Base-by-base conservation (phyloP, 2,888 invertebrate species). In the Fragum whitleyi region DNA sequence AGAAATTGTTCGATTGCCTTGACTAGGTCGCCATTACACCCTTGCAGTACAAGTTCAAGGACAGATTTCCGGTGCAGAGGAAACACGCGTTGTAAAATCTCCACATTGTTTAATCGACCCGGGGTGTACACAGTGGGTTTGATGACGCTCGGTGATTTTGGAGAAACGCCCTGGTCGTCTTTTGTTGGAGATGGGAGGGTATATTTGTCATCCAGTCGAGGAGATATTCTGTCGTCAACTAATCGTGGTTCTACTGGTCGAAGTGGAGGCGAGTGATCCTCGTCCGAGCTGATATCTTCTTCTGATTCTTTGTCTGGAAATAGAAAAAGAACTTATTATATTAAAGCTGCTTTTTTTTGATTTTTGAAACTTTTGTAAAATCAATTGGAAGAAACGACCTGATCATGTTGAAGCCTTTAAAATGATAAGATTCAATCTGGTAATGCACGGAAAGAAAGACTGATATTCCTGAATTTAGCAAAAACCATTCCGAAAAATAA, bases 11-110 rank as follows among this genome's bases (percentile, higher is more conserved):
- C 97, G 73, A 98, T 97, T 9, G 98, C 97, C 89, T 97, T 97
- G 19, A 98, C 95, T 67, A 98, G 94, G 92, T 99, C 98, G 87
- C 98, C 97, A 92, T 97, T 97, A 93, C 98, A 98, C 47, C 98
- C 96, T 86, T 97, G 97, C 61, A 98, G 95, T n/a, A 98, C 97
- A 87, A 98, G 94, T 92, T 98, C 98, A 70, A 99, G 94, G 0
- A 98, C 97, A 0, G 97, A 96, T 93, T 97, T 97, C 90, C 97
- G 97, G 90, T 97, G 97, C 55, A 93, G 90, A 0, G 98, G 98
- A 93, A 98, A 99, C 47, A 99, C 95, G 87, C 97, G 96, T 16
- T 96, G 96, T 57, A 99, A 95, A 95, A 98, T 97, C 89, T 98
- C 98, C 62, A 95, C 85, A 14, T 95, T 94, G 9, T 90, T 97